Percentiles rank a stretch among this genome's conserved stretches.
Conservation (phyloP, 2,113 vertebrate genomes). For the Odontophorus gujanensis region DNA sequence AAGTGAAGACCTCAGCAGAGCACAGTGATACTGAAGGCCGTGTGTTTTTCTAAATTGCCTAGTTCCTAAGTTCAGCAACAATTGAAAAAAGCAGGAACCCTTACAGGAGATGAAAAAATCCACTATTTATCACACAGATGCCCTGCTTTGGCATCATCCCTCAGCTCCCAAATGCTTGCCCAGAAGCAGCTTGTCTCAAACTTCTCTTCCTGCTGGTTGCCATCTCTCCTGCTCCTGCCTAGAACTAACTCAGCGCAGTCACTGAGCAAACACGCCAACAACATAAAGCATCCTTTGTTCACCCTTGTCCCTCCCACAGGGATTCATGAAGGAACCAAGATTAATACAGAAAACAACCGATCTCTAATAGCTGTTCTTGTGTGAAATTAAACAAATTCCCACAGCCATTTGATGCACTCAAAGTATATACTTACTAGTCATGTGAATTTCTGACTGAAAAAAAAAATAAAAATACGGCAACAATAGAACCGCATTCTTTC, state of each 20-base stretch:
- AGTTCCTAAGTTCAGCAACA: not conserved
- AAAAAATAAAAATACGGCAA: not conserved
- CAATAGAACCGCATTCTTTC: not conserved
- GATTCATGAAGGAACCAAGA: not conserved
- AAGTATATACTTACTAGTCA: not conserved
- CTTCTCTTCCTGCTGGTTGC: not conserved
- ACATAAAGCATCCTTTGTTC: constrained; percentile 38
- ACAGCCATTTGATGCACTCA: not conserved
- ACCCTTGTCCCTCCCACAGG: not conserved
- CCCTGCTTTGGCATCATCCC: not conserved
- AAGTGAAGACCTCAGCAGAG: not conserved
- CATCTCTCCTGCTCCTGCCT: not conserved
- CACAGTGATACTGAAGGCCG: not conserved
- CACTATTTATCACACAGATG: not conserved
- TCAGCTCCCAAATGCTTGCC: rapidly evolving
- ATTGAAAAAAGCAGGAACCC: not conserved
- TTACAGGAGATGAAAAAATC: not conserved
- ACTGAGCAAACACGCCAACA: not conserved
- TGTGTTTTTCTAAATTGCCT: not conserved
- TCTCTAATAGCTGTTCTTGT: not conserved
- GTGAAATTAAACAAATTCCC: not conserved
- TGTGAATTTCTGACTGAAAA: not conserved
- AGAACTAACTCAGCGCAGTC: not conserved
- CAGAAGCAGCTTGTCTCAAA: not conserved
- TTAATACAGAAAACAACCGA: not conserved